Evolutionary conservation across 2,888 invertebrate genomes (phyloP), one percentile per base, ranked within the genome.

Genomic region (Cataglyphis albicans): DNA sequence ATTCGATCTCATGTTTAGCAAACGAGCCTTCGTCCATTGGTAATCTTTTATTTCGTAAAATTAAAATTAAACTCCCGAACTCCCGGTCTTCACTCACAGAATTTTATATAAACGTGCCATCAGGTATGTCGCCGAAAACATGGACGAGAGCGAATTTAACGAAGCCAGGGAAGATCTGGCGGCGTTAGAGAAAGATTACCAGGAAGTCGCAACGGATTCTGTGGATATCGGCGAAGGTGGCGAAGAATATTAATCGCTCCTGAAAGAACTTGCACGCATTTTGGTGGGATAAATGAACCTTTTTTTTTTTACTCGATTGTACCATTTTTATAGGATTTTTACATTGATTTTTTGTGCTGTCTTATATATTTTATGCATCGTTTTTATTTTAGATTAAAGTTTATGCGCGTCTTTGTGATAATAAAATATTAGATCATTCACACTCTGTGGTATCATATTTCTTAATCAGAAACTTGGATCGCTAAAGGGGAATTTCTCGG

Each of bases 141-240:
- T 93, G 93, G 91, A 93, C 48, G 92, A 93, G 10, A 91, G 86
- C 59, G 93, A 93, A 80, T 93, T 93, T 73, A 89, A 88, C 80
- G 95, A 95, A 86, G 95, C 95, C 12, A 93, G 95, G 44, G 96
- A 96, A 91, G 95, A 96, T 92, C 94, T 96, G 92, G 96, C 97
- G 80, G 97, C 97, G 15, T 96, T 98, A 82, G 98, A 98, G 95
- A 97, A 97, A 95, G 98, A 98, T 95, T 98, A 98, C 95, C 97
- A 98, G 95, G 98, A 98, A 95, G 98, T 98, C 93, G 98, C 97
- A 95, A 97, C 97, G 97, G 98, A 98, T 95, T 97, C 97, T 91
- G 97, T 97, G 85, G 97, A 97, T 94, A 97, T 97, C 93, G 97
- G 29, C 29, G 29, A 29, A 29, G 29, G 97, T 89, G 97, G 96